Evolutionary conservation across 2,797 vertebrate species (phyloP), one percentile per base, ranked within the genome.

Genomic region (Myotis daubentonii): DNA sequence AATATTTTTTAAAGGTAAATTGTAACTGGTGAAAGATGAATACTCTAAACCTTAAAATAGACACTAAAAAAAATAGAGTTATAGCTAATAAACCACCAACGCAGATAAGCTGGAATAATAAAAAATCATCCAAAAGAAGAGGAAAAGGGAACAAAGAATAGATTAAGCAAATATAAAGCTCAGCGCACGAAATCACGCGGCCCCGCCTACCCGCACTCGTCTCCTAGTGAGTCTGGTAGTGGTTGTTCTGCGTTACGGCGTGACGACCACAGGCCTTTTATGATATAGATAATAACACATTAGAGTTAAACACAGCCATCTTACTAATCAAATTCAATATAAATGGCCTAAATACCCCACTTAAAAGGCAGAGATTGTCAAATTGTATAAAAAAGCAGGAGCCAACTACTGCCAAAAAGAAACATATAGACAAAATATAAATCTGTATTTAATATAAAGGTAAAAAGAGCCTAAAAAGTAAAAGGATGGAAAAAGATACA

Each of bases 101-200:
- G 38, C 70, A 84, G n/a, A 41, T 60, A 51, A 70, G 68, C n/a
- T 49, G 20, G 28, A 44, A 68, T 76, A 5, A 38, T 84, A 70
- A 78, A 88, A 79, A 93, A 33, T 38, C 53, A 78, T 51, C 22
- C 28, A 70, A 76, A 62, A 93, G 70, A 88, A 36, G 78, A 88
- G 60, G 25, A 83, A 68, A 83, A 49, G 49, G 47, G 19, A 89
- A 57, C 49, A 41, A 47, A 90, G 55, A 89, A 22, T 12, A 62
- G 23, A 36, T 68, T 33, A 36, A 15, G 38, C 28, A 51, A 76
- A 51, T 57, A 89, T 33, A 89, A 51, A 71, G 70, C 9, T 13
- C 12, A 47, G 44, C 47, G 12, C 47, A 13, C 11, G 47, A 47
- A 47, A 47, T 47, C 47, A 47, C 47, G 3, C 0, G 47, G 47